Percentiles rank a stretch among this genome's conserved stretches.
phyloP scores from a whole-genome alignment of 2,888 invertebrate genomes.

The Cryptocheilus praepositus region DNA sequence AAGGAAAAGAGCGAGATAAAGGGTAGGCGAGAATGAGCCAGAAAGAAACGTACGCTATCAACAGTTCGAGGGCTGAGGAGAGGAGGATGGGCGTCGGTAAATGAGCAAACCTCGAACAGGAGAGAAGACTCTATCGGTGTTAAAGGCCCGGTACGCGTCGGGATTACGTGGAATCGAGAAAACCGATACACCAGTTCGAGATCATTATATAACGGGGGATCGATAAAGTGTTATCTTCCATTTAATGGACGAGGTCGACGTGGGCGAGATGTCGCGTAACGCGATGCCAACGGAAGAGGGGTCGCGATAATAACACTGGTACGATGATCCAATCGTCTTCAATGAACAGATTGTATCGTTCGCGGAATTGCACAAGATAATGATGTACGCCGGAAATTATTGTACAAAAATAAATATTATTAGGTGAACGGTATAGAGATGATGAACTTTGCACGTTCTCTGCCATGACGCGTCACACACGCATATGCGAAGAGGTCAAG shows the following conservation, averaged over 20 bases:
- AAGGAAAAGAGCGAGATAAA: conserved; percentile 24
- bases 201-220: conserved; percentile 21
- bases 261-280: conserved; percentile 12
- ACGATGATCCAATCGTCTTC: too few species aligned
- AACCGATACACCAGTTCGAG: conserved; percentile 41
- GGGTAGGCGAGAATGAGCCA: conserved; percentile 20
- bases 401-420: too few species aligned
- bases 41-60: too few species aligned
- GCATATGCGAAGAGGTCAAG: too few species aligned
- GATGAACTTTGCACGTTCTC: too few species aligned
- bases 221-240: conserved; percentile 19
- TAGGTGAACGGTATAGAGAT: too few species aligned
- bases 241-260: conserved; percentile 24
- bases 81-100: conserved; percentile 29
- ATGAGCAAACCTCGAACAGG: conserved; percentile 31
- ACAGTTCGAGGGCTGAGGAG: conserved; percentile 7
- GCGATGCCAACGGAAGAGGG: conserved; percentile 13
- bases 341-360: too few species aligned
- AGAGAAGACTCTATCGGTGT: conserved; percentile 44
- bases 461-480: too few species aligned
- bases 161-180: conserved; percentile 39
- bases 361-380: too few species aligned
- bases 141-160: conserved; percentile 35
- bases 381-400: too few species aligned
- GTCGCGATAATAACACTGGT: too few species aligned